Evolutionary conservation across 64 coral and sea anemone species (phyloP).

Genomic region (Montipora foliosa): DNA sequence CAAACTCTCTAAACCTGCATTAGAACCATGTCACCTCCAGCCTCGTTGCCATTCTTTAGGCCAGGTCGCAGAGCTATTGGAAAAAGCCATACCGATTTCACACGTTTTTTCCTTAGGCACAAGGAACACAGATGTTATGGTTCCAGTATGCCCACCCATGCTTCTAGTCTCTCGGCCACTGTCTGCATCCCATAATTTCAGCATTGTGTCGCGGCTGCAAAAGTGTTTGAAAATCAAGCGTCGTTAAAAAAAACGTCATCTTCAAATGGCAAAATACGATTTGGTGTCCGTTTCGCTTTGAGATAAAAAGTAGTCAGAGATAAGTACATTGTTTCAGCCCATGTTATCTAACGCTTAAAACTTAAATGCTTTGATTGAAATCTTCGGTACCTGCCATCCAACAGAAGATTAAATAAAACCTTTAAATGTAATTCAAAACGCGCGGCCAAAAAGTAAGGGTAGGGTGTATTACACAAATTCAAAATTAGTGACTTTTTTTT

Average conservation of each 20-base stretch:
- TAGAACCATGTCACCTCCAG: no score
- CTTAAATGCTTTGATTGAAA: background rate
- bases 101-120: constrained; percentile 62
- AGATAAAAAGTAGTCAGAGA: no score
- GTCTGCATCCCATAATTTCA: constrained; percentile 95
- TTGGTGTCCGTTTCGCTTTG: no score
- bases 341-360: background rate
- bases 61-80: background rate
- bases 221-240: background rate
- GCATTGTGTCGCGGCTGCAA: constrained; percentile 94
- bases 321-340: background rate
- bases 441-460: background rate
- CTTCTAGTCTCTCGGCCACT: constrained; percentile 87
- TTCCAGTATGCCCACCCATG: constrained; percentile 96
- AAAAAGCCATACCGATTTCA: background rate
- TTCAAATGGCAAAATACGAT: background rate
- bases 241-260: no score
- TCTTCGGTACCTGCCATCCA: background rate
- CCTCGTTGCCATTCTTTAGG: background rate
- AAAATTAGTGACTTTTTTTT: background rate
- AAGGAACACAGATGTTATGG: constrained; percentile 88
- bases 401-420: background rate
- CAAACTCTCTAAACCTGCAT: no score
- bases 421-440: background rate
- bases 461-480: background rate